Conservation (phyloP, 2,797 vertebrate species). For the Labeo calbasu region DNA sequence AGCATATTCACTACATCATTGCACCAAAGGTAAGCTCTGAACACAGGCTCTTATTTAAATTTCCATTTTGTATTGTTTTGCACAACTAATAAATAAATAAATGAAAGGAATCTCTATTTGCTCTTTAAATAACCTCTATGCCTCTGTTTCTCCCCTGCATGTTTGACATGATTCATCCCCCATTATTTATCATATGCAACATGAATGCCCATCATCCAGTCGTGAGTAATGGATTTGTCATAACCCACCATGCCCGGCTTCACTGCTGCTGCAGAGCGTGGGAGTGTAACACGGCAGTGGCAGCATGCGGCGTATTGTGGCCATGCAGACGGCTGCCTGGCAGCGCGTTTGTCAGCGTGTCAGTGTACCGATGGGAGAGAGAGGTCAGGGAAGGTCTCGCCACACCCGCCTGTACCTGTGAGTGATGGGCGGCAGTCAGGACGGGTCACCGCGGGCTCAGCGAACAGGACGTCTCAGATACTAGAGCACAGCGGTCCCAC, state of each 20-base stretch:
- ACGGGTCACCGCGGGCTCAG: background rate
- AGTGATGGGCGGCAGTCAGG: constrained; percentile 38
- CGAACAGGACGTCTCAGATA: background rate
- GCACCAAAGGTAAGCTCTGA: constrained; percentile 29
- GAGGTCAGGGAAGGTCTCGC: constrained; percentile 9
- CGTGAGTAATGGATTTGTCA: constrained; percentile 57
- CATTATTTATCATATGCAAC: constrained; percentile 48
- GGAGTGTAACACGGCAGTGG: constrained; percentile 24
- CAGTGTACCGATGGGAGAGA: constrained; percentile 37
- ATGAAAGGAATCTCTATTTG: background rate
- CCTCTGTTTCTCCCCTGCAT: background rate
- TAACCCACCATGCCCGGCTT: constrained; percentile 35
- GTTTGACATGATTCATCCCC: background rate
- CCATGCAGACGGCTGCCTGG: constrained; percentile 4
- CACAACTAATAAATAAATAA: background rate
- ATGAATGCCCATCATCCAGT: constrained; percentile 30
- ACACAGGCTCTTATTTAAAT: constrained; percentile 13
- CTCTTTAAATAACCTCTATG: constrained; percentile 10
- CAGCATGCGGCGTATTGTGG: constrained; percentile 23
- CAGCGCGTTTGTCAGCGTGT: constrained; percentile 37
- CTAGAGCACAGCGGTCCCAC: background rate
- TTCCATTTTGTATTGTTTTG: constrained; percentile 26
- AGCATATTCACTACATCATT: constrained; percentile 36
- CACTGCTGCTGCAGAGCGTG: constrained; percentile 12
- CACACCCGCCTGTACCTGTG: background rate